A percentile compares a stretch with the other conserved stretches of the same genome.
Evolutionary conservation across 2,113 vertebrate species (phyloP).

Genomic region (Microcebus murinus): DNA sequence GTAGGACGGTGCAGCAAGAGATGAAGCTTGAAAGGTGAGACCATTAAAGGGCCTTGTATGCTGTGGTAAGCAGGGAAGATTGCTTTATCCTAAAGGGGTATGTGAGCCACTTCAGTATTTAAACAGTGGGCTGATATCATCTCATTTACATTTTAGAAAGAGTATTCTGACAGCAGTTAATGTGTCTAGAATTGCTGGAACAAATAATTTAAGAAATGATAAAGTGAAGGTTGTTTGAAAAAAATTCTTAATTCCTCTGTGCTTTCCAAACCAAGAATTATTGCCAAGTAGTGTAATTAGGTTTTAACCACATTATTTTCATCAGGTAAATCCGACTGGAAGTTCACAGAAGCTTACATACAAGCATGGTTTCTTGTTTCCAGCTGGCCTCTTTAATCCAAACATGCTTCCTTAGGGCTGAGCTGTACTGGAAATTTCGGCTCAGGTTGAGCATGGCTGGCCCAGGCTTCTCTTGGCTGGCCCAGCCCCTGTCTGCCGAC

Average conservation of each 20-base stretch:
- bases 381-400: neutral
- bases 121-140: neutral
- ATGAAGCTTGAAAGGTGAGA: neutral
- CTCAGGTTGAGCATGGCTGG: neutral
- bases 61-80: neutral
- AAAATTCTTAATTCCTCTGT: neutral
- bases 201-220: conserved; percentile 49
- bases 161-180: neutral
- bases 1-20: neutral
- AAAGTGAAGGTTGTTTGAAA: conserved; percentile 41
- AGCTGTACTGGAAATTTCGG: conserved; percentile 18
- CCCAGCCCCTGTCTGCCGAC: neutral
- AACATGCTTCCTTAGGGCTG: neutral
- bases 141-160: conserved; percentile 19
- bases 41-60: neutral
- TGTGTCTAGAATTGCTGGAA: conserved; percentile 21
- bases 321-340: neutral
- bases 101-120: neutral
- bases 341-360: conserved; percentile 38
- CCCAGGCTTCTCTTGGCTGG: neutral
- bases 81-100: neutral
- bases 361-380: conserved; percentile 32
- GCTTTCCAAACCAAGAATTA: conserved; percentile 27
- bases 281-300: conserved; percentile 30
- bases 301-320: conserved; percentile 43